Base-by-base conservation (phyloP, 1,140 invertebrate genomes). In the Polypedilum pembai region DNA sequence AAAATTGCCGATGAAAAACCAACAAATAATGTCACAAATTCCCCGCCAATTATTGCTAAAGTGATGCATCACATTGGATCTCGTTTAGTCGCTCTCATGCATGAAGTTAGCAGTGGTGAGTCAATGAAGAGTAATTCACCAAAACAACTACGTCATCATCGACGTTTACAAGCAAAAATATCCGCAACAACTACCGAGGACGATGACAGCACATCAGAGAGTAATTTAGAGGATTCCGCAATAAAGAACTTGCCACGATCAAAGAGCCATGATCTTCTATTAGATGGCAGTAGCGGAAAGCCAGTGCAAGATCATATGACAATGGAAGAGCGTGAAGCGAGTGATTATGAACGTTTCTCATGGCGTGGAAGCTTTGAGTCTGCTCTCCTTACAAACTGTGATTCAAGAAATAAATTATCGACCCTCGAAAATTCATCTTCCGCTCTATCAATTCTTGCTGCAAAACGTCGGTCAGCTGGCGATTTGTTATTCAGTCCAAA, bases 1-100 rank as follows among this genome's bases (percentile, higher is more conserved):
- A 90, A 91, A 77, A 90, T 92, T 78, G 86, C 89, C 0, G 83
- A 81, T 0, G 78, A 82, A 79, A 80, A 74, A 80, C 80, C 75
- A 83, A 80, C 15, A 81, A 83, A 8, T 7, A 7, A 82, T 86
- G 0, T 88, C 88, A 0, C 88, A 91, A 90, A 88, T 69, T 94
- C 92, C 1, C 93, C 93, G 0, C 92, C 93, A 0, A 80, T 95
- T n/a, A 91, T 94, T 66, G 92, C 92, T 10, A 94, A 94, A 84
- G 93, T 95, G 0, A 94, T 95, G 91, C 90, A 94, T 76, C 94
- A 96, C 77, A 96, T 96, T 66, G 92, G 93, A 1, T 92, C 92
- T 65, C 83, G 93, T n/a, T 82, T 96, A 40, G 92, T 94, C 1
- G 92, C 93, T 0, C 83, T 96, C 40, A 96, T 96, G 94, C 93